These are phyloP conservation scores for Notolepis coatsorum DNA, from an alignment of 2,797 vertebrate genomes.

Conservation along the genomic window DNA sequence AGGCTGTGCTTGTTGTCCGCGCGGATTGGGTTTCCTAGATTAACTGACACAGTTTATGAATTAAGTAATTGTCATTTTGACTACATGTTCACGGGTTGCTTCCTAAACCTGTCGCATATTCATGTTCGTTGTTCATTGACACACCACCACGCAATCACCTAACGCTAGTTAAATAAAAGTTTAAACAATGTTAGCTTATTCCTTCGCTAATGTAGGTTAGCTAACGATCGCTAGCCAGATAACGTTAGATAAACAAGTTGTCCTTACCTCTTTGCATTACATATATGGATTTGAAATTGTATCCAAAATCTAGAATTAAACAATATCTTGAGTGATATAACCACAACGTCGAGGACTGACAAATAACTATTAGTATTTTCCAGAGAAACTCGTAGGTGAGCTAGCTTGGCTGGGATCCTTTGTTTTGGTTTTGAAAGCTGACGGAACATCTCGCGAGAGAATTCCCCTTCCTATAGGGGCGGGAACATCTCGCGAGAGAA, in stretches of 20 bases:
- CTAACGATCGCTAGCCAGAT: slow-evolving; percentile 22
- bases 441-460: slow-evolving; percentile 56
- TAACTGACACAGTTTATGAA: neutral
- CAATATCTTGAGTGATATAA: no score
- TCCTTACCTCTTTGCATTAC: slow-evolving; percentile 47
- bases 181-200: neutral
- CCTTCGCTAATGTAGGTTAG: neutral
- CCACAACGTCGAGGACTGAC: no score
- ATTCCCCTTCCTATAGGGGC: slow-evolving; percentile 26
- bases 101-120: no score
- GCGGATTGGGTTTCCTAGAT: no score
- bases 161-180: no score
- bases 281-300: slow-evolving; percentile 30
- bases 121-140: no score
- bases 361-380: neutral
- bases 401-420: neutral
- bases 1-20: no score
- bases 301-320: neutral
- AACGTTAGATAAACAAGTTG: neutral
- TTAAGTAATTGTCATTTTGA: neutral
- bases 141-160: no score
- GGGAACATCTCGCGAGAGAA: slow-evolving; percentile 55
- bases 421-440: slow-evolving; percentile 43
- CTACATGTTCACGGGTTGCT: neutral
- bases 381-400: neutral